These are phyloP conservation scores for Trogon melanurus DNA, from an alignment of 2,113 vertebrate genomes.

Conservation along the genomic window DNA sequence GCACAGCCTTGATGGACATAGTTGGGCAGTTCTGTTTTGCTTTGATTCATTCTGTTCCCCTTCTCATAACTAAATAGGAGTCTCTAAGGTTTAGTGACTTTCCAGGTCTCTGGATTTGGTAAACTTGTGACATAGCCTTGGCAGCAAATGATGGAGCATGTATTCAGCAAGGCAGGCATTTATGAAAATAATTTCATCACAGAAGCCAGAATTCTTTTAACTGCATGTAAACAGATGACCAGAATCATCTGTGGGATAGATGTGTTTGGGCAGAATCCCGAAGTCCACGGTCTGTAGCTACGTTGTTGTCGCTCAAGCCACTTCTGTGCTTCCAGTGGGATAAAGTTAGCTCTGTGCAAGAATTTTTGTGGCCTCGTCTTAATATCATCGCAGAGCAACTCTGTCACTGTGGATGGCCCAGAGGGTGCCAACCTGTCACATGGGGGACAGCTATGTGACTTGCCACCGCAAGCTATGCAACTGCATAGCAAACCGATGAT, in stretches of 20 bases:
- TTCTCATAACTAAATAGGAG: neutral
- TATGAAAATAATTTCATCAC: neutral
- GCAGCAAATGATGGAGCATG: neutral
- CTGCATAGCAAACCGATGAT: conserved; percentile 18
- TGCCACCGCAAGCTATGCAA: conserved; percentile 8
- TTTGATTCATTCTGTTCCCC: neutral
- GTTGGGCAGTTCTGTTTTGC: neutral
- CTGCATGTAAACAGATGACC: neutral
- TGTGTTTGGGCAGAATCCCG: neutral
- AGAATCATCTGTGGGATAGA: neutral
- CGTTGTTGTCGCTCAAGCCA: neutral
- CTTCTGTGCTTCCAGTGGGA: neutral
- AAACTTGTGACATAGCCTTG: neutral
- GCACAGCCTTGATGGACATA: neutral
- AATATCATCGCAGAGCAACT: neutral
- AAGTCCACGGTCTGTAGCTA: fast-evolving
- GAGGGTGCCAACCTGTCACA: neutral
- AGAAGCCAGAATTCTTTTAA: neutral
- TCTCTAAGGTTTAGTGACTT: neutral
- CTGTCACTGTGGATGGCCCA: neutral
- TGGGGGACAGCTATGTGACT: neutral
- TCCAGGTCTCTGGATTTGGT: neutral
- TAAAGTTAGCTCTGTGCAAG: neutral
- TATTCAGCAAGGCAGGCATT: neutral
- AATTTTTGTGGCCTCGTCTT: neutral